Evolutionary conservation across 2,113 vertebrate genomes (phyloP), one percentile per base, ranked within the genome.

Genomic region (Pseudopodoces humilis): DNA sequence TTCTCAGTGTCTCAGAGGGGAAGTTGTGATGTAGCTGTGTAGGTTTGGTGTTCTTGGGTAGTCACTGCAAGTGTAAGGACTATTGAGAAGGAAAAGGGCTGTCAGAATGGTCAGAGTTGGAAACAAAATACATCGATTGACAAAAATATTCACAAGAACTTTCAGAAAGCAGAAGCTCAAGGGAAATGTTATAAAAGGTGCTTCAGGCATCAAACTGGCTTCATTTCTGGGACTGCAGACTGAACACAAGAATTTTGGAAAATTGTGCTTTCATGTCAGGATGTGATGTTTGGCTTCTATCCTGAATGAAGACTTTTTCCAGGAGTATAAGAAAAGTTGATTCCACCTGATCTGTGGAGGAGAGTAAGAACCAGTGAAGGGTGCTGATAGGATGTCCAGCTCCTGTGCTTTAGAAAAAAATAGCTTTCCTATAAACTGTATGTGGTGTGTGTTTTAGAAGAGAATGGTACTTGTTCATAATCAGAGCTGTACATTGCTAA

Each of bases 41-140:
- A 6, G 13, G 7, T 53, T 44, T 67, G 46, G 31, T 49, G 55
- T 56, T 35, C 43, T 62, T 60, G 35, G 0, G 1, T 21, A 8
- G 53, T 52, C 37, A 4, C 12, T 58, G 64, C 39, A 63, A 30
- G 21, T 9, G 44, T 27, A 4, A 83, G 43, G 35, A 7, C 4
- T 74, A 0, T 1, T 15, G 59, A 70, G 71, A 75, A 59, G 37
- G 27, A 22, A n/a, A 24, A 16, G 25, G 86, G 16, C 30, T 63
- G 71, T 16, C 31, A 37, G 1, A 31, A 10, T n/a, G 46, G 25
- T 43, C 33, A 60, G n/a, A 37, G 30, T 2, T 71, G 50, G 49
- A 49, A 74, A 39, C 56, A 47, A 69, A 70, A 50, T 11, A 14
- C 37, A 7, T 5, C 17, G 21, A n/a, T 64, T 0, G 0, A 23